A percentile compares a stretch with the other conserved stretches of the same genome.
These are phyloP conservation scores for Meloidogyne floridensis DNA, from an alignment of 1,140 invertebrate species.

Conservation along the genomic window DNA sequence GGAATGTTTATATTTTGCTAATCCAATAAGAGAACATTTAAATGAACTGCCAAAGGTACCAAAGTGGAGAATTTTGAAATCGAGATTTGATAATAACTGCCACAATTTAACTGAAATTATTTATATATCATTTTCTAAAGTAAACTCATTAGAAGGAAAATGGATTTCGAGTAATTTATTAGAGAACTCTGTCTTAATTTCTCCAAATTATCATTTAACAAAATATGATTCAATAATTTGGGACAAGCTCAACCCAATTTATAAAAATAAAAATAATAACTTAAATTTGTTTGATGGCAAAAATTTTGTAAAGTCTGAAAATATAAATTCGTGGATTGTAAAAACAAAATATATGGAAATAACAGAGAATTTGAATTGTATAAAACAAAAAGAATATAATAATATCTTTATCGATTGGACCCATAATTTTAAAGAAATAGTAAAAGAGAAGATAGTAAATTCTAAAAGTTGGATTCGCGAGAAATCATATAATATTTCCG, in stretches of 20 bases:
- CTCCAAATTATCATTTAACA: not conserved
- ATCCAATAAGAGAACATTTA: not conserved
- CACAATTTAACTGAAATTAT: not conserved
- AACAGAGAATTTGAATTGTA: not conserved
- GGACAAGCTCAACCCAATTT: not conserved
- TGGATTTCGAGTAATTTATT: not conserved
- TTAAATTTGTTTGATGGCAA: not conserved
- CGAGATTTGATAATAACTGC: not conserved
- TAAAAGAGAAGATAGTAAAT: not conserved
- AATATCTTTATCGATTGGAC: not conserved
- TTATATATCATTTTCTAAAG: not conserved
- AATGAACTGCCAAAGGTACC: not conserved
- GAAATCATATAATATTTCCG: not conserved
- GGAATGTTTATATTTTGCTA: not conserved
- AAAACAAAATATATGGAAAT: constrained; percentile 3
- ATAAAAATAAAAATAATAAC: not conserved
- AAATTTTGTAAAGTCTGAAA: not conserved
- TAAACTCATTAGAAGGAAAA: not conserved
- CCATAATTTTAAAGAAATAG: not conserved
- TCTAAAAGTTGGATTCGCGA: too few species aligned
- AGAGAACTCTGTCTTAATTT: not conserved
- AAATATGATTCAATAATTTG: not conserved
- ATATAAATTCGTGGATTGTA: not conserved
- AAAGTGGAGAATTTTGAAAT: not conserved
- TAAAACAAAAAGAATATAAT: not conserved